phyloP scores from a whole-genome alignment of 2,797 vertebrate species.

The Cyprinodon diabolis region DNA sequence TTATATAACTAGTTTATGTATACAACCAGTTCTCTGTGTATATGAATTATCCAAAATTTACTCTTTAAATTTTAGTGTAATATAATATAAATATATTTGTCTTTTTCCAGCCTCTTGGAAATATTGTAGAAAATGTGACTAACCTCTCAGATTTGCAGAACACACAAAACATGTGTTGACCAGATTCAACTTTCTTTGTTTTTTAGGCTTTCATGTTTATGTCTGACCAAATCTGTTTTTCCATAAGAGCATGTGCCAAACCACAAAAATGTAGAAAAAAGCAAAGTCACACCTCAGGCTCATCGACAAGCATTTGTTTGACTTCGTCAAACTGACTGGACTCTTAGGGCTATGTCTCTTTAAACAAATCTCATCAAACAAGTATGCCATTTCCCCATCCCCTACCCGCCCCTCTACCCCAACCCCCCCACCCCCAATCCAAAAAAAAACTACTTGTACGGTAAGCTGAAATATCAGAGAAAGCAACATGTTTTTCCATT shows the following conservation, averaged over 20 bases:
- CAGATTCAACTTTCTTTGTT: constrained; percentile 39
- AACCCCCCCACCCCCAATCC: background rate
- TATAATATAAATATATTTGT: too few relatives aligned
- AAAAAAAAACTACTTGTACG: constrained; percentile 6
- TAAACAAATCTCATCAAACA: constrained; percentile 4
- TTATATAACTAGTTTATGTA: constrained; percentile 52
- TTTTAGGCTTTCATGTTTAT: constrained; percentile 1
- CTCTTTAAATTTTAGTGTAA: too few relatives aligned
- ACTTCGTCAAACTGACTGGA: constrained; percentile 9
- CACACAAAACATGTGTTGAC: constrained; percentile 36
- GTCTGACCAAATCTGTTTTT: constrained; percentile 23
- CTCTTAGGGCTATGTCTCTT: constrained; percentile 5
- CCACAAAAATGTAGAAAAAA: constrained; percentile 36
- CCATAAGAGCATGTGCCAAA: constrained; percentile 17
- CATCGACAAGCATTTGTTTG: constrained; percentile 17
- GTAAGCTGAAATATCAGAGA: background rate
- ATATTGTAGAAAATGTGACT: constrained; percentile 56
- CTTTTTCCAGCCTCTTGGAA: constrained; percentile 15
- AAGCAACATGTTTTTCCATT: background rate
- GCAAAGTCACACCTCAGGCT: constrained; percentile 21
- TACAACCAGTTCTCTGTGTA: constrained; percentile 61
- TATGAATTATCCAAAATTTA: constrained; percentile 41
- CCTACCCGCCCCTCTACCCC: too few relatives aligned
- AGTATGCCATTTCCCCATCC: background rate
- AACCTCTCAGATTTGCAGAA: constrained; percentile 41